These are phyloP conservation scores for Mixornis gularis DNA, from an alignment of 2,113 vertebrate genomes.

Conservation along the genomic window DNA sequence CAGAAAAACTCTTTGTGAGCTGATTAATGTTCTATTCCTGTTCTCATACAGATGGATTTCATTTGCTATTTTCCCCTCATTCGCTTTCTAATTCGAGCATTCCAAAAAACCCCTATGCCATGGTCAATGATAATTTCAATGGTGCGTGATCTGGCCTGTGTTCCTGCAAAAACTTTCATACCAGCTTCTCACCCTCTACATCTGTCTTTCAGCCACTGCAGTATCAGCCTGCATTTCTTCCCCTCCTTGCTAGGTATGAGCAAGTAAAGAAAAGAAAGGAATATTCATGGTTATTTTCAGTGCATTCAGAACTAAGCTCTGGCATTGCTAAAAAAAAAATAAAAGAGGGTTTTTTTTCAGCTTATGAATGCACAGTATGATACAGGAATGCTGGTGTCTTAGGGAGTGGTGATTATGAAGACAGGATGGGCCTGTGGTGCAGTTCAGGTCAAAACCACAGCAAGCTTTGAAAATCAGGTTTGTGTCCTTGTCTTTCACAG, in stretches of 20 bases:
- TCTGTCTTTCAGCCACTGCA: background rate
- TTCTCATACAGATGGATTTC: slow-evolving; percentile 47
- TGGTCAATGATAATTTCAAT: background rate
- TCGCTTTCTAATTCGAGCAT: slow-evolving; percentile 2
- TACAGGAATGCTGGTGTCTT: background rate
- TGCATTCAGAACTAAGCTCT: background rate
- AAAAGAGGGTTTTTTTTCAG: background rate
- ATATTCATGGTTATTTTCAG: background rate
- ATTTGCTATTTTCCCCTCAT: slow-evolving; percentile 18
- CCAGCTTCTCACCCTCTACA: background rate
- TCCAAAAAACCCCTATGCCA: slow-evolving; percentile 7
- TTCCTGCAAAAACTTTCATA: background rate
- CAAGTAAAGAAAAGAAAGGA: background rate
- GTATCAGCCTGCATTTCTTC: background rate
- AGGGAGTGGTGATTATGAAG: background rate
- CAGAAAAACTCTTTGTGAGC: slow-evolving; percentile 53
- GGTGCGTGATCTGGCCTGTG: background rate
- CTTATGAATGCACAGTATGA: background rate
- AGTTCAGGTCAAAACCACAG: background rate
- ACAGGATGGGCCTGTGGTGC: background rate
- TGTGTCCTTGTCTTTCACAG: background rate
- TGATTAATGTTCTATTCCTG: background rate
- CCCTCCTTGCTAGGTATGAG: background rate
- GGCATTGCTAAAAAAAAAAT: background rate
- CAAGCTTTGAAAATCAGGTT: background rate